Evolutionary conservation across 2,113 vertebrate species (phyloP).

Genomic region (Sterrhoptilus dennistouni): DNA sequence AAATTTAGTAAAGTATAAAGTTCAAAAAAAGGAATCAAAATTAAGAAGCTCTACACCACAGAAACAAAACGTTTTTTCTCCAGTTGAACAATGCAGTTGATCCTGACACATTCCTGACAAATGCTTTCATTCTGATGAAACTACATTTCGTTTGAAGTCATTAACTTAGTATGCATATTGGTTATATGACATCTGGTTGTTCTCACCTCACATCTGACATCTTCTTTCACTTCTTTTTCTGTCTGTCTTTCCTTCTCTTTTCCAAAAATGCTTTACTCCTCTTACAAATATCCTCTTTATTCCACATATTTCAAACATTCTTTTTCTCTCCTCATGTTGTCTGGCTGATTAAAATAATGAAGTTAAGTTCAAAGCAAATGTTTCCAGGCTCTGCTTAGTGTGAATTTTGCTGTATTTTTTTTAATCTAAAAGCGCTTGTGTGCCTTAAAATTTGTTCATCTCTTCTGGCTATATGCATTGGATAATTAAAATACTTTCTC

Average conservation of each 20-base stretch:
- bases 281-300: neutral
- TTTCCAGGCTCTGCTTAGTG: neutral
- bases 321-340: neutral
- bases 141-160: neutral
- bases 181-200: conserved; percentile 10
- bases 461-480: neutral
- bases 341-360: neutral
- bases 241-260: neutral
- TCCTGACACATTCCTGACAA: neutral
- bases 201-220: neutral
- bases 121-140: conserved; percentile 20
- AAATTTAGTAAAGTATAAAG: neutral
- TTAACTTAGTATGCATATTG: neutral
- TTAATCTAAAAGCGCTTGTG: neutral
- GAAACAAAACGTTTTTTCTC: neutral
- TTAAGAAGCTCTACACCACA: neutral
- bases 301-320: neutral
- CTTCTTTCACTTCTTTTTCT: neutral
- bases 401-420: neutral
- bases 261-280: neutral
- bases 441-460: neutral
- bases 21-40: conserved; percentile 12
- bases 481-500: neutral
- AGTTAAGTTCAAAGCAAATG: neutral
- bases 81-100: neutral